Conservation (phyloP, 2,888 invertebrate species). For the Pilophorus perplexus region DNA sequence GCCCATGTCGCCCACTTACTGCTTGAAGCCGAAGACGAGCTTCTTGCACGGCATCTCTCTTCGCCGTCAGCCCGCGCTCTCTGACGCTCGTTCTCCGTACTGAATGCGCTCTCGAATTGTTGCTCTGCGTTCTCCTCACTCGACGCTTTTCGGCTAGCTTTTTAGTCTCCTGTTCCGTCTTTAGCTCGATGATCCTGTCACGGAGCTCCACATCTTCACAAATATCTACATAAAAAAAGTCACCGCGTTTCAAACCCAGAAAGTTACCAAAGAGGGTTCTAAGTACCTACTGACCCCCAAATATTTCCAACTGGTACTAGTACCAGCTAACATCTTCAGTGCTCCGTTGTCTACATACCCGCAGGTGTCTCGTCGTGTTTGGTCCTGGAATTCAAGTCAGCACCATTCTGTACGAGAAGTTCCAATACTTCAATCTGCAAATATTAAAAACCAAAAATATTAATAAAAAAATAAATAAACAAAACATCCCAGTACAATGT, state of each 20-base stretch:
- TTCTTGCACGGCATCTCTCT: conserved; percentile 92
- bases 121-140: conserved; percentile 71
- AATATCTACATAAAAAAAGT: conserved; percentile 64
- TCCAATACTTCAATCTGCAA: conserved; percentile 90
- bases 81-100: conserved; percentile 89
- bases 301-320: too few species aligned
- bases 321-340: too few species aligned
- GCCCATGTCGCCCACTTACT: conserved; percentile 56
- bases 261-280: too few species aligned
- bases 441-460: conserved; percentile 39
- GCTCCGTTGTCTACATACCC: conserved; percentile 68
- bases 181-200: conserved; percentile 81
- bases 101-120: conserved; percentile 79
- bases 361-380: conserved; percentile 96
- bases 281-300: too few species aligned
- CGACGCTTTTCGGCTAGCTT: conserved; percentile 61
- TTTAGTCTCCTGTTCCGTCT: conserved; percentile 83
- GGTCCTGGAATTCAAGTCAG: conserved; percentile 94
- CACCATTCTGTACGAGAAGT: conserved; percentile 91
- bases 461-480: not conserved
- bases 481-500: too few species aligned
- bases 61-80: conserved; percentile 88
- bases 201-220: conserved; percentile 94
- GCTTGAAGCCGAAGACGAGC: conserved; percentile 70
- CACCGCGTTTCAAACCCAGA: too few species aligned